Evolutionary conservation across 1,140 invertebrate species (phyloP).

Genomic region (Gonioctena quinquepunctata): DNA sequence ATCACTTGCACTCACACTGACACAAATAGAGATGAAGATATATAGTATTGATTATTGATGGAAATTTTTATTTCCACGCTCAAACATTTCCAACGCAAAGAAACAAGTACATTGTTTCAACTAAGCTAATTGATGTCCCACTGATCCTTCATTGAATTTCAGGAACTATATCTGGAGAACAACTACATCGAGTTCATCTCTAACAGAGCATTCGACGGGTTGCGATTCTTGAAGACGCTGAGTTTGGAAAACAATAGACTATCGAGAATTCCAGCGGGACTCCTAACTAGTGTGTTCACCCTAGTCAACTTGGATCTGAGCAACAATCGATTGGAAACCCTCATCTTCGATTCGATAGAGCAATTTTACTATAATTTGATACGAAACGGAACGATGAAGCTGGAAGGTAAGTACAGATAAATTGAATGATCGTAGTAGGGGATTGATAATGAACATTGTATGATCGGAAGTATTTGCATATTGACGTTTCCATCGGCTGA

Average conservation of each 20-base stretch:
- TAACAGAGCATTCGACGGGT: conserved; percentile 9
- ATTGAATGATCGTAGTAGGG: too few relatives aligned
- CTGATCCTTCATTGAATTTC: too few relatives aligned
- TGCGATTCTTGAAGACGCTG: conserved; percentile 6
- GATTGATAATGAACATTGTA: too few relatives aligned
- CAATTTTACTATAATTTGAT: conserved; percentile 18
- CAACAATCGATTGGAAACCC: conserved; percentile 12
- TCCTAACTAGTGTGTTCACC: conserved; percentile 5
- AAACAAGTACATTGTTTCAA: too few relatives aligned
- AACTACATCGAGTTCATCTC: conserved; percentile 18
- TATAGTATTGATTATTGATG: too few relatives aligned
- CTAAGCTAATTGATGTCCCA: too few relatives aligned
- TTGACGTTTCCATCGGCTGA: too few relatives aligned
- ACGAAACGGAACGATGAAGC: conserved; percentile 1
- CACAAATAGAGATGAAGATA: too few relatives aligned
- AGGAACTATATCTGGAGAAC: conserved; percentile 8
- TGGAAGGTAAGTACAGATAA: conserved; percentile 15
- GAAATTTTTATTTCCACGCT: too few relatives aligned
- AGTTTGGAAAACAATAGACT: conserved; percentile 6
- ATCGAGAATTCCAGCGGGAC: conserved; percentile 3
- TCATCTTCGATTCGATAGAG: conserved; percentile 12
- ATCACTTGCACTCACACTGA: too few relatives aligned
- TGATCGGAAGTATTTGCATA: too few relatives aligned
- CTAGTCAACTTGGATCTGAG: conserved; percentile 10
- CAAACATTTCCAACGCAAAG: too few relatives aligned